Conservation (phyloP, 2,797 vertebrate species). For the Propithecus deckenii region DNA sequence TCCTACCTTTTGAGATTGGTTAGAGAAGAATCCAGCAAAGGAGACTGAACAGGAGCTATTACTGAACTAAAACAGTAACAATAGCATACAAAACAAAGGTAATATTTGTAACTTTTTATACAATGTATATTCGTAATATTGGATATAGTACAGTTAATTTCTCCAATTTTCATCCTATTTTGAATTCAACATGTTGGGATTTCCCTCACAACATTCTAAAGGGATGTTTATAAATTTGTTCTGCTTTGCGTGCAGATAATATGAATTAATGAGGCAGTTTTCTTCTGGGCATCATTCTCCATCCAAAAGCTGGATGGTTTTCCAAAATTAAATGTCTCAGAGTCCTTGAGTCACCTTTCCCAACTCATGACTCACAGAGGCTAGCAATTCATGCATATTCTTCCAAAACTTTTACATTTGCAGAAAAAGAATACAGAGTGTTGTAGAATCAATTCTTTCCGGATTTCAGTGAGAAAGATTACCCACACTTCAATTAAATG, state of each 20-base stretch:
- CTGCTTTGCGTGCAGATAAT: neutral
- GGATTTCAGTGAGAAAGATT: neutral
- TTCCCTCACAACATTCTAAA: neutral
- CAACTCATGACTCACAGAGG: neutral
- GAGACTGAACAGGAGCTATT: neutral
- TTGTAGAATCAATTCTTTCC: neutral
- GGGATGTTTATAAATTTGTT: neutral
- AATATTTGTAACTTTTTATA: neutral
- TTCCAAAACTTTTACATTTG: neutral
- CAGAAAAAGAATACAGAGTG: neutral
- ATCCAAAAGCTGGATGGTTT: neutral
- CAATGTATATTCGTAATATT: neutral
- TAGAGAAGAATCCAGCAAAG: neutral
- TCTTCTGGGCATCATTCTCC: neutral
- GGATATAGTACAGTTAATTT: neutral
- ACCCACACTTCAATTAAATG: neutral
- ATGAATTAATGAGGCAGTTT: neutral
- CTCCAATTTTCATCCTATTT: neutral
- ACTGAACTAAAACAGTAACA: neutral
- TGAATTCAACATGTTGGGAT: neutral
- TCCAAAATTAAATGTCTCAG: neutral
- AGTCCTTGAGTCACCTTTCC: slow-evolving; percentile 9
- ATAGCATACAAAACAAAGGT: neutral
- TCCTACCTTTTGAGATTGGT: neutral
- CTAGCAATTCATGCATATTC: neutral